Evolutionary conservation across 2,888 invertebrate species (phyloP).

Genomic region (Melanotus villosus): DNA sequence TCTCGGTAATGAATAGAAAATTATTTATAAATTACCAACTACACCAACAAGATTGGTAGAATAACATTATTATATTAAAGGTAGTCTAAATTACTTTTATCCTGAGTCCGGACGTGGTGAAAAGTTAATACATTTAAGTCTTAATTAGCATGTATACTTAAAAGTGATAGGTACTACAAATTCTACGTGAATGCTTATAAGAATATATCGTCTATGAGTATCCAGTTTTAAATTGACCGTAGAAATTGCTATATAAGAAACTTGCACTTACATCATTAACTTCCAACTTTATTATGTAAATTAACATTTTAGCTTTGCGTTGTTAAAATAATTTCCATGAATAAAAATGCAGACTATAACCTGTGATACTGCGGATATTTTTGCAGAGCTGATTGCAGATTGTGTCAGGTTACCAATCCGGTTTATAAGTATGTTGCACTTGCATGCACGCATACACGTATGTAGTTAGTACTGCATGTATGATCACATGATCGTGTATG

Average conservation of each 20-base stretch:
- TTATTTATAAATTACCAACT: too few species aligned
- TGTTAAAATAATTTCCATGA: conserved; percentile 38
- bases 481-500: conserved; percentile 49
- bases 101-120: too few species aligned
- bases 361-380: conserved; percentile 21
- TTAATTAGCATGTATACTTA: too few species aligned
- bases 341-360: conserved; percentile 31
- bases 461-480: conserved; percentile 41
- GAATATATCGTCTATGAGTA: not conserved
- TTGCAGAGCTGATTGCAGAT: conserved; percentile 33
- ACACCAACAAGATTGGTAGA: too few species aligned
- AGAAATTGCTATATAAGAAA: conserved; percentile 7
- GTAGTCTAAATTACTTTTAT: too few species aligned
- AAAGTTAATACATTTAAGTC: too few species aligned
- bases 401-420: conserved; percentile 44
- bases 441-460: conserved; percentile 34
- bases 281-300: conserved; percentile 39
- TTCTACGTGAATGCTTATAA: too few species aligned
- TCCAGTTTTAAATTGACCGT: not conserved
- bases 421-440: conserved; percentile 46
- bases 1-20: too few species aligned
- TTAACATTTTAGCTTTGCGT: conserved; percentile 39
- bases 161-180: too few species aligned
- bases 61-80: too few species aligned
- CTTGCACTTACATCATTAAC: conserved; percentile 36